Conservation (phyloP, 2,113 vertebrate species). For the Illadopsis cleaveri region DNA sequence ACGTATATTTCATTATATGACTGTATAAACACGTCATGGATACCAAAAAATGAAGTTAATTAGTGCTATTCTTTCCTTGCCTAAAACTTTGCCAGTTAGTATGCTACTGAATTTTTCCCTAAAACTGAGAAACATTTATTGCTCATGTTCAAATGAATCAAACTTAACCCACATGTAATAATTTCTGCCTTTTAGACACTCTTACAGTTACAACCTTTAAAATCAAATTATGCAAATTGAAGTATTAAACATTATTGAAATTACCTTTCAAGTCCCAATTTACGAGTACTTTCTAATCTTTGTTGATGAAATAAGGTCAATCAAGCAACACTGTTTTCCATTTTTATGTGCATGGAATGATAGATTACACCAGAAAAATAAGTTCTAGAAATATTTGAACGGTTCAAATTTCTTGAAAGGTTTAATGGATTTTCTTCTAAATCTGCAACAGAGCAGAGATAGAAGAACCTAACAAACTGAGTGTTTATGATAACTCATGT, state of each 20-base stretch:
- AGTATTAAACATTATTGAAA: neutral
- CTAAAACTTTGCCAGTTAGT: neutral
- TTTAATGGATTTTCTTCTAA: neutral
- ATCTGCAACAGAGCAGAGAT: neutral
- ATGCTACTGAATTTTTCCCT: neutral
- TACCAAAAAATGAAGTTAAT: neutral
- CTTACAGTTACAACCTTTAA: neutral
- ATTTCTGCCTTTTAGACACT: neutral
- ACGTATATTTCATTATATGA: neutral
- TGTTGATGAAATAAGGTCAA: neutral
- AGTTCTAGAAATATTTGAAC: neutral
- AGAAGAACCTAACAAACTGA: neutral
- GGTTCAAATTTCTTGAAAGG: neutral
- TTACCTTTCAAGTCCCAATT: neutral
- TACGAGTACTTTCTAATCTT: neutral
- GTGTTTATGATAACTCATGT: neutral
- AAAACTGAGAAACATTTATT: neutral
- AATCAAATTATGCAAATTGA: neutral
- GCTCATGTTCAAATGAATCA: neutral
- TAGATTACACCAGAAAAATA: neutral
- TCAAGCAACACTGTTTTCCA: neutral
- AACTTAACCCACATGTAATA: neutral
- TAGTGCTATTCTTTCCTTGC: neutral
- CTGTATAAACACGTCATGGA: neutral
- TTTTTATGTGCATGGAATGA: neutral